Conservation (phyloP, 2,797 vertebrate genomes). For the Oryzias sinensis region DNA sequence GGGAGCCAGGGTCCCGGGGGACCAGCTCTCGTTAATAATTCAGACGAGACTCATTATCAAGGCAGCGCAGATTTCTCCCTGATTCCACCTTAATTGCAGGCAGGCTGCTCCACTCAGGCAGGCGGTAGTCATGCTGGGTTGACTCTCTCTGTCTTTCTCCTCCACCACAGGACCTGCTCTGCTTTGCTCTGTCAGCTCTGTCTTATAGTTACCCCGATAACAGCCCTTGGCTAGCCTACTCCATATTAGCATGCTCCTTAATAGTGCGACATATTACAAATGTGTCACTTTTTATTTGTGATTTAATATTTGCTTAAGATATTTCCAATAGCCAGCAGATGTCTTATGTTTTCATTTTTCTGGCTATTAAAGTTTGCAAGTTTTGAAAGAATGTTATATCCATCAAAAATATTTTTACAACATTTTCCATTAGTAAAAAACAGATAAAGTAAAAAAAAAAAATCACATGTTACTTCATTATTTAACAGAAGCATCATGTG, state of each 20-base stretch:
- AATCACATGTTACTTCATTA: conserved; percentile 20
- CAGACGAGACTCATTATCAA: conserved; percentile 86
- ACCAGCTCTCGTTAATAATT: conserved; percentile 86
- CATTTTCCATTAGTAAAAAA: not conserved
- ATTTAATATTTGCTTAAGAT: conserved; percentile 58
- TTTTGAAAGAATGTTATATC: conserved; percentile 6
- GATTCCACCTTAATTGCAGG: conserved; percentile 86
- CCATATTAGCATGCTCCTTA: conserved; percentile 44
- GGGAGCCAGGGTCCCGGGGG: conserved; percentile 78
- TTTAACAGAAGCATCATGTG: conserved; percentile 26
- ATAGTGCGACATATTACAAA: conserved; percentile 31
- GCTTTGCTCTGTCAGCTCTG: conserved; percentile 56
- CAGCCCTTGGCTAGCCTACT: conserved; percentile 52
- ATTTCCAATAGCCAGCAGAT: conserved; percentile 44
- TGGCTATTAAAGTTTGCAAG: conserved; percentile 27
- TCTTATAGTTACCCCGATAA: conserved; percentile 55
- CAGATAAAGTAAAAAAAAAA: not conserved
- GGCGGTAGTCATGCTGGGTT: conserved; percentile 79
- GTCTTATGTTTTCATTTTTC: conserved; percentile 33
- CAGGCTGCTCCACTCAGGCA: conserved; percentile 81
- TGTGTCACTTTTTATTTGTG: conserved; percentile 28
- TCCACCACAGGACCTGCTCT: conserved; percentile 58
- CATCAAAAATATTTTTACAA: not conserved
- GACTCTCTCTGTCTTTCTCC: conserved; percentile 65
- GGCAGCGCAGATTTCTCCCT: conserved; percentile 85